Evolutionary conservation across 2,888 invertebrate genomes (phyloP), one percentile per base, ranked within the genome.

Genomic region (Beris chalybata): DNA sequence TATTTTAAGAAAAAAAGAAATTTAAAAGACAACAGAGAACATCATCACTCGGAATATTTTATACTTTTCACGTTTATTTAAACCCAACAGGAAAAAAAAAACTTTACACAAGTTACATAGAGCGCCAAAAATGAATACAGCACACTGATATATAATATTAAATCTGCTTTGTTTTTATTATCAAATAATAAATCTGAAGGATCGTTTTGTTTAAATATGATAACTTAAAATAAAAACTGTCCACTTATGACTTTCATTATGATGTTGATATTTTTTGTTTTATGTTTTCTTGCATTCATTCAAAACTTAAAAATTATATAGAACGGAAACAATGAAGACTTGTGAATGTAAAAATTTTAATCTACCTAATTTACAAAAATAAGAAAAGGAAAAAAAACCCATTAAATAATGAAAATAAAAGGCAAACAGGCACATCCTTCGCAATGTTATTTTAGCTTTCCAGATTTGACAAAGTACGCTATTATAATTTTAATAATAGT

Each of bases 161-260:
- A 38, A 38, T 38, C 38, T 38, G 38, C 7, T 59, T 48, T 59
- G 48, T 48, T 61, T 61, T 61, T 61, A 61, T 61, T 61, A 61
- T 61, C 50, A 50, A 61, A 61, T 61, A 59, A 59, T 59, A 61
- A 61, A 61, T 61, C 61, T 61, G 61, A 61, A 61, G 61, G 61
- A 61, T 61, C 61, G 38, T 7, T 52, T 59, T 58, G 50, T 61
- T 61, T 61, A 61, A 61, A 61, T 61, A 61, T 61, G 50, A 61
- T 61, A 50, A 61, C 61, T 61, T 61, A 61, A 61, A 52, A 61
- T 61, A 50, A 61, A 61, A 61, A 61, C 61, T 61, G 61, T 61
- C 61, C 61, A 61, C 61, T 61, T 61, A 61, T 61, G 50, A 61
- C 61, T 61, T 48, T 47, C 52, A 52, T 52, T 38, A 50, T 61